Conservation (phyloP, 2,113 vertebrate genomes). For the Macroglossus sobrinus region DNA sequence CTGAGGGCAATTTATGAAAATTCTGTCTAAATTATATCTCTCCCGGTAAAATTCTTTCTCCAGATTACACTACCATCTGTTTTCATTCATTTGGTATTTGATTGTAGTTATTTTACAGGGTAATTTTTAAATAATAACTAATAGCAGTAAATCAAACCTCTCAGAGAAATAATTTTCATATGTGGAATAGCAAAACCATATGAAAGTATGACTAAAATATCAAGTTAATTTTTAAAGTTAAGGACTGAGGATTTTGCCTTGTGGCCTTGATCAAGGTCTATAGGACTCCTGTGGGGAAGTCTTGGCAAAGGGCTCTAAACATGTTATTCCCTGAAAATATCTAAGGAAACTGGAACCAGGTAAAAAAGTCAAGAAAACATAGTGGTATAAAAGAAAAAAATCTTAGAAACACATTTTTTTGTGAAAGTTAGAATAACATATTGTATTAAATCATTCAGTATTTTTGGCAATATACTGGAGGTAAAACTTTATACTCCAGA, state of each 20-base stretch:
- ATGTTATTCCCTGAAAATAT: background rate
- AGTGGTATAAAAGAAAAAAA: constrained; percentile 41
- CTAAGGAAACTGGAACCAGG: constrained; percentile 38
- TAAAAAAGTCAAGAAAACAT: constrained; percentile 57
- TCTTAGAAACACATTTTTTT: constrained; percentile 46
- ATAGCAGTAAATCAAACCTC: constrained; percentile 79
- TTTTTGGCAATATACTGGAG: constrained; percentile 62
- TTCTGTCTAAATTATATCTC: constrained; percentile 2
- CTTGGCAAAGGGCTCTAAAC: constrained; percentile 39
- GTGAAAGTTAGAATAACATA: constrained; percentile 60
- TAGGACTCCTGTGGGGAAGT: constrained; percentile 47
- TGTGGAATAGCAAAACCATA: constrained; percentile 74
- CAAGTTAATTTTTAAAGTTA: constrained; percentile 63
- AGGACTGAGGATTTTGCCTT: constrained; percentile 50
- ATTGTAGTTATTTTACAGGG: constrained; percentile 71
- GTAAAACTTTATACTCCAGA: constrained; percentile 62
- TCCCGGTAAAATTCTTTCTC: constrained; percentile 37
- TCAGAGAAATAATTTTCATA: constrained; percentile 77
- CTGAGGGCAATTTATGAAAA: constrained; percentile 58
- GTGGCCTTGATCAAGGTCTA: constrained; percentile 46
- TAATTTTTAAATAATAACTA: constrained; percentile 79
- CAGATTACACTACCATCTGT: constrained; percentile 78
- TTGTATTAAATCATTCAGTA: constrained; percentile 65
- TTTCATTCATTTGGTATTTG: constrained; percentile 81
- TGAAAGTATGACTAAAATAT: constrained; percentile 70